These are phyloP conservation scores for Pseudolaguvia tuberculata DNA, from an alignment of 2,113 vertebrate species.

Conservation along the genomic window DNA sequence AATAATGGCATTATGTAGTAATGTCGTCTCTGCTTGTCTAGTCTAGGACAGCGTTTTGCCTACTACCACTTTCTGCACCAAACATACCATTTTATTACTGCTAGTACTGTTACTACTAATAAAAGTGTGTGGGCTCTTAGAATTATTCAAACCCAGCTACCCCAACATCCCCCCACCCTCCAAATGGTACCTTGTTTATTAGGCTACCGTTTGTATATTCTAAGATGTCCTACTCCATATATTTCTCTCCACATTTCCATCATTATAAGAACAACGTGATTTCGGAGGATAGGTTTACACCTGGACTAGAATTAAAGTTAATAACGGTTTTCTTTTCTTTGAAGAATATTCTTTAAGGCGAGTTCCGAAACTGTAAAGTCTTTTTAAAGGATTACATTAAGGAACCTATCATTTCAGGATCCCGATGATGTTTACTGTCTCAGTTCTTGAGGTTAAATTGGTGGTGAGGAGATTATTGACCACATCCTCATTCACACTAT, in stretches of 20 bases:
- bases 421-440: not conserved
- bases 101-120: too few relatives aligned
- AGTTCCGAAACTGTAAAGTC: not conserved
- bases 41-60: too few relatives aligned
- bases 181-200: too few relatives aligned
- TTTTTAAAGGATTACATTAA: constrained; percentile 13
- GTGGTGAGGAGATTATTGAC: not conserved
- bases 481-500: constrained; percentile 14
- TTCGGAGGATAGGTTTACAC: not conserved
- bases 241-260: not conserved
- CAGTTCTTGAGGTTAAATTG: not conserved
- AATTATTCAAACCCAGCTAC: too few relatives aligned
- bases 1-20: too few relatives aligned
- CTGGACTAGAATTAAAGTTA: not conserved
- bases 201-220: too few relatives aligned
- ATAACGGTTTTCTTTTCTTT: not conserved
- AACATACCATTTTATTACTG: too few relatives aligned
- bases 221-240: too few relatives aligned
- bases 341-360: not conserved
- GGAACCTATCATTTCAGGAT: constrained; percentile 31
- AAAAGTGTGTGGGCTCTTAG: too few relatives aligned
- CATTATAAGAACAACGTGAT: not conserved
- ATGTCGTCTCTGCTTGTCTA: too few relatives aligned
- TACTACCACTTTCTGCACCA: too few relatives aligned
- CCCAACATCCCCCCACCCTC: too few relatives aligned